Percentiles rank a stretch among this genome's conserved stretches.
Evolutionary conservation across 2,888 invertebrate species (phyloP).

Genomic region (Oegoconia quadripuncta): DNA sequence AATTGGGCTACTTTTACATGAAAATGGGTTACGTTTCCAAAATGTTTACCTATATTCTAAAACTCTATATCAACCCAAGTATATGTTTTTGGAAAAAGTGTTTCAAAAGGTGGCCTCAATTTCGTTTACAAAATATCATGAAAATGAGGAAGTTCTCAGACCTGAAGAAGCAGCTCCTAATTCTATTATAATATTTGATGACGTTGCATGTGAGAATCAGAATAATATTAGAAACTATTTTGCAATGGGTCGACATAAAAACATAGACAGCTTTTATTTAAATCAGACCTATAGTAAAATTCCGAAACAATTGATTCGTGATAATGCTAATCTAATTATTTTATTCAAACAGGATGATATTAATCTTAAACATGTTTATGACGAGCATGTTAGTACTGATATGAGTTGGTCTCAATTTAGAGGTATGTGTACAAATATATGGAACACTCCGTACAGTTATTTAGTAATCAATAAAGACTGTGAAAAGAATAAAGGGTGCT

Average conservation of each 20-base stretch:
- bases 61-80: too few relatives aligned
- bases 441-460: neutral
- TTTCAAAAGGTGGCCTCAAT: slow-evolving; percentile 12
- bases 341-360: slow-evolving; percentile 6
- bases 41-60: too few relatives aligned
- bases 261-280: too few relatives aligned
- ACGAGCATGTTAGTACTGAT: slow-evolving; percentile 1
- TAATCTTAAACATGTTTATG: slow-evolving; percentile 1
- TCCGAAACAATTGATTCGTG: slow-evolving; percentile 2
- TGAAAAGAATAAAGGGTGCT: too few relatives aligned
- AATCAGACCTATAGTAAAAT: slow-evolving; percentile 10
- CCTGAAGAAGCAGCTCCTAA: slow-evolving; percentile 4
- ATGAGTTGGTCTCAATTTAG: neutral
- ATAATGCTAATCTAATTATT: slow-evolving; percentile 1
- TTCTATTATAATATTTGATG: slow-evolving; percentile 7
- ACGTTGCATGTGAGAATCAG: too few relatives aligned
- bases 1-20: too few relatives aligned
- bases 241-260: too few relatives aligned
- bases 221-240: too few relatives aligned
- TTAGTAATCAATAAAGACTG: too few relatives aligned
- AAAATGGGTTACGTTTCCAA: too few relatives aligned
- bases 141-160: slow-evolving; percentile 6
- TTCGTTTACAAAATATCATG: slow-evolving; percentile 43
- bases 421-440: too few relatives aligned
- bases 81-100: too few relatives aligned